phyloP scores from a whole-genome alignment of 2,113 vertebrate species.

The Eulemur rufifrons region DNA sequence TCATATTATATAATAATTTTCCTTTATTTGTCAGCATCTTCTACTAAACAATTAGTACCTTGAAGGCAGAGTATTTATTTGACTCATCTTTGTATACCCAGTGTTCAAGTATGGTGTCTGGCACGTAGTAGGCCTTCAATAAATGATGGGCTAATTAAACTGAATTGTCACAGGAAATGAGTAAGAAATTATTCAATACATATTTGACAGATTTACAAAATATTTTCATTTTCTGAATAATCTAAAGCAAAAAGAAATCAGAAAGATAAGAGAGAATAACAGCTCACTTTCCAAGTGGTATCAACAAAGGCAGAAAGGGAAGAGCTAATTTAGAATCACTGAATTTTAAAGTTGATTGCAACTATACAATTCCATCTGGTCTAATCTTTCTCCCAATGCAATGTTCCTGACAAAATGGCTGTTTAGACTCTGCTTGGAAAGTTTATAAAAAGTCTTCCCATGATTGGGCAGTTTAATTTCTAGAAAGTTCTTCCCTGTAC shows the following conservation, averaged over 20 bases:
- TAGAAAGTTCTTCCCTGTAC: conserved; percentile 21
- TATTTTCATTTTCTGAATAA: conserved; percentile 54
- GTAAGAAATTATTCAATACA: not conserved
- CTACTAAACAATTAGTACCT: not conserved
- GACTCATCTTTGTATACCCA: not conserved
- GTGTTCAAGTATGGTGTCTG: not conserved
- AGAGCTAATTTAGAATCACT: conserved; percentile 47
- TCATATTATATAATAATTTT: not conserved
- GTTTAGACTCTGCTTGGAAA: conserved; percentile 29
- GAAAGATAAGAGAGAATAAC: conserved; percentile 43
- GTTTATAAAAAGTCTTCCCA: conserved; percentile 36
- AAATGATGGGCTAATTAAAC: conserved; percentile 1
- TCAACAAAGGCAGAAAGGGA: conserved; percentile 44
- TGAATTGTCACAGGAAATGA: not conserved
- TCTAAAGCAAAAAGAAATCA: conserved; percentile 59
- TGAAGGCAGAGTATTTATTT: not conserved
- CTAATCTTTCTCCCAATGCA: conserved; percentile 35
- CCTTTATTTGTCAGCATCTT: not conserved
- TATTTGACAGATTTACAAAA: conserved; percentile 39
- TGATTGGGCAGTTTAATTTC: conserved; percentile 41
- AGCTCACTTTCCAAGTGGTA: conserved; percentile 39
- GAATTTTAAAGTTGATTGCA: conserved; percentile 49
- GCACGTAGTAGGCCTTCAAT: not conserved
- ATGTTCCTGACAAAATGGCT: conserved; percentile 45
- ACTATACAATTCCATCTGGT: conserved; percentile 41